phyloP scores from a whole-genome alignment of 2,888 invertebrate species.

The Troides oblongomaculatus region DNA sequence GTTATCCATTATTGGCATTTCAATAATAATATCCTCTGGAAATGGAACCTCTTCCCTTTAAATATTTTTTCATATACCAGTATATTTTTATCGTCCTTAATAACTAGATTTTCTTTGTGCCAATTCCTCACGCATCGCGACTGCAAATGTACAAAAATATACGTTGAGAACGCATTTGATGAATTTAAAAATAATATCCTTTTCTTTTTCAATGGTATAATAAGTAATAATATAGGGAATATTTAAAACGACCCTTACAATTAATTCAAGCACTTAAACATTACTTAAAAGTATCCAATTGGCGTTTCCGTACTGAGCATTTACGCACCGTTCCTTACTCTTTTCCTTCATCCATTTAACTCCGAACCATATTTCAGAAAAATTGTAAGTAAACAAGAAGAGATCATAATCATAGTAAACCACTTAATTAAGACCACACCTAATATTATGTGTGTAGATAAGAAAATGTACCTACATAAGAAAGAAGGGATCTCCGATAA shows the following conservation, averaged over 20 bases:
- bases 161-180: constrained; percentile 61
- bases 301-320: constrained; percentile 54
- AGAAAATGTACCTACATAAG: constrained; percentile 51
- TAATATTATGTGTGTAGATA: constrained; percentile 55
- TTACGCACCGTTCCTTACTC: constrained; percentile 30
- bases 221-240: constrained; percentile 54
- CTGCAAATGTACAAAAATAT: constrained; percentile 74
- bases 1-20: constrained; percentile 67
- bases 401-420: constrained; percentile 62
- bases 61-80: constrained; percentile 43
- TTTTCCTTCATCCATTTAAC: constrained; percentile 26
- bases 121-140: constrained; percentile 75
- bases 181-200: constrained; percentile 62
- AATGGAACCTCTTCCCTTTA: constrained; percentile 66
- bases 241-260: constrained; percentile 60
- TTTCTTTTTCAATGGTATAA: constrained; percentile 60
- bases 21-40: constrained; percentile 64
- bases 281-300: constrained; percentile 68
- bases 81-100: constrained; percentile 54
- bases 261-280: constrained; percentile 68
- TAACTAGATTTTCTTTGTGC: constrained; percentile 51
- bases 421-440: constrained; percentile 65
- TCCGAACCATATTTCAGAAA: constrained; percentile 66
- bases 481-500: constrained; percentile 52
- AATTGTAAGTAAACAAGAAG: constrained; percentile 75